Evolutionary conservation across 2,888 invertebrate species (phyloP).

Genomic region (Phalera bucephala): DNA sequence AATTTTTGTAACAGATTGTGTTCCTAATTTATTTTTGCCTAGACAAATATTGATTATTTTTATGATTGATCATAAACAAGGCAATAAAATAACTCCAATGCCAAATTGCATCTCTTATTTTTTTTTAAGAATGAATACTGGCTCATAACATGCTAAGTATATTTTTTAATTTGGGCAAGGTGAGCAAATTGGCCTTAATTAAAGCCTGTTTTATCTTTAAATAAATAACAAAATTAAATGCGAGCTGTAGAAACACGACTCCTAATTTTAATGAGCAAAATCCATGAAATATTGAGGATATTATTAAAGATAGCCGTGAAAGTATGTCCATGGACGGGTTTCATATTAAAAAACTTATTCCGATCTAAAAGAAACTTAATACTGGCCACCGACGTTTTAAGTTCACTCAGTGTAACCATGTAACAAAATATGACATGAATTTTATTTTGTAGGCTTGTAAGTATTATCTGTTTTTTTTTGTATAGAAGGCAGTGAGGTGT

Average conservation of each 20-base stretch:
- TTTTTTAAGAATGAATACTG: too few relatives aligned
- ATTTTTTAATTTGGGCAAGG: too few relatives aligned
- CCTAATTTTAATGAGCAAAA: slow-evolving; percentile 23
- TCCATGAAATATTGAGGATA: slow-evolving; percentile 19
- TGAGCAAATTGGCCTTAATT: too few relatives aligned
- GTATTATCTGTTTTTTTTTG: slow-evolving; percentile 3
- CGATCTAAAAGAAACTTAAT: slow-evolving; percentile 40
- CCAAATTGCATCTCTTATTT: too few relatives aligned
- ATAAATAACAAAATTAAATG: neutral
- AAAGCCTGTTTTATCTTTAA: too few relatives aligned
- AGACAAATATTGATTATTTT: too few relatives aligned
- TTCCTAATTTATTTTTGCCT: too few relatives aligned
- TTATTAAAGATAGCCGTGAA: slow-evolving; percentile 14
- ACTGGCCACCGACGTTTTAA: slow-evolving; percentile 35
- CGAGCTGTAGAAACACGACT: slow-evolving; percentile 10
- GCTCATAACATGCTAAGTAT: too few relatives aligned
- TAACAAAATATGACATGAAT: slow-evolving; percentile 42
- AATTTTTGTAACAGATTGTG: too few relatives aligned
- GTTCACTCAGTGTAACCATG: slow-evolving; percentile 34
- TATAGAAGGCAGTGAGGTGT: too few relatives aligned
- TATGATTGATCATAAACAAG: too few relatives aligned
- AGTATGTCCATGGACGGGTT: slow-evolving; percentile 31
- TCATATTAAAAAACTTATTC: slow-evolving; percentile 31
- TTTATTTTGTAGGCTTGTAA: slow-evolving; percentile 16
- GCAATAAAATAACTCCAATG: too few relatives aligned